Conservation (phyloP, 2,888 invertebrate genomes). For the Callimorpha dominula region DNA sequence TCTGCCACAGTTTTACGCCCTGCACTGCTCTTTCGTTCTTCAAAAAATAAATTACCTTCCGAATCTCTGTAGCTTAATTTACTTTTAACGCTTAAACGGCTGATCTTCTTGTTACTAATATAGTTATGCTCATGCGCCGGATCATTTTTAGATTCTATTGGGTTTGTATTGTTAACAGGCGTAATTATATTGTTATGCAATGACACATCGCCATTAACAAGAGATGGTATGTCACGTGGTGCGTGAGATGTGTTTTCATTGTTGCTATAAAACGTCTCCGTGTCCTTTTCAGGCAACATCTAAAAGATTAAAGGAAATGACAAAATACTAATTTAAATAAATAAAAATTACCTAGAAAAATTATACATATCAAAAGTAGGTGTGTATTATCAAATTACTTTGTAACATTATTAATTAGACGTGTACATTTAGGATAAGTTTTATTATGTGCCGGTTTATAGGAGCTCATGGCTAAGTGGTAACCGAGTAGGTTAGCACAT, state of each 20-base stretch:
- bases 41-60: constrained; percentile 56
- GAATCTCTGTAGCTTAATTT: constrained; percentile 66
- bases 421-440: too few relatives aligned
- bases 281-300: constrained; percentile 65
- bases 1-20: constrained; percentile 76
- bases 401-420: not conserved
- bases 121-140: constrained; percentile 49
- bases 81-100: constrained; percentile 71
- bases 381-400: not conserved
- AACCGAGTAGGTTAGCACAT: too few relatives aligned
- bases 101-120: constrained; percentile 51
- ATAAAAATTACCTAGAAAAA: not conserved
- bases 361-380: not conserved
- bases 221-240: constrained; percentile 4
- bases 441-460: not conserved
- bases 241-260: constrained; percentile 14
- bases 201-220: constrained; percentile 56
- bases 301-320: constrained; percentile 35
- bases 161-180: constrained; percentile 25
- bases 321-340: not conserved
- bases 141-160: constrained; percentile 58
- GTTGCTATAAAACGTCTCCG: constrained; percentile 27
- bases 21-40: constrained; percentile 68
- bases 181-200: constrained; percentile 16
- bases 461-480: too few relatives aligned